A percentile compares a stretch with the other conserved stretches of the same genome.
phyloP scores from a whole-genome alignment of 2,888 invertebrate genomes.

The Cylindroiulus punctatus region DNA sequence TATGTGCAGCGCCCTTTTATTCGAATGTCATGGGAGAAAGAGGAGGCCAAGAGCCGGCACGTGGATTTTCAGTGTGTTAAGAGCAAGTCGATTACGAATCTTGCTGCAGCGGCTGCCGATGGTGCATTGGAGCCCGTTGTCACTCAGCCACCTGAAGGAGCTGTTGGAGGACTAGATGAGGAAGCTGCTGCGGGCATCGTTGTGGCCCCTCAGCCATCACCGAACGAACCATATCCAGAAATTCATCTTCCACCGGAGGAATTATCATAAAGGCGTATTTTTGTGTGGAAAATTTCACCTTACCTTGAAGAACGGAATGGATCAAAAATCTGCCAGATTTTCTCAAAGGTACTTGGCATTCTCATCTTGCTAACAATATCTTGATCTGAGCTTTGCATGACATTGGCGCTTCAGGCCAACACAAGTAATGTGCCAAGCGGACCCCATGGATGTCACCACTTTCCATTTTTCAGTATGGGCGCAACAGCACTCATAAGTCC shows the following conservation, averaged over 20 bases:
- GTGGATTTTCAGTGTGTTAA: conserved; percentile 99
- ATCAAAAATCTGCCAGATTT: not conserved
- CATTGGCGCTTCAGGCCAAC: not conserved
- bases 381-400: not conserved
- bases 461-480: conserved; percentile 11
- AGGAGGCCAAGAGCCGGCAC: conserved; percentile 97
- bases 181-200: conserved; percentile 58
- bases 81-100: conserved; percentile 95
- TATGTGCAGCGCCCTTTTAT: conserved; percentile 99
- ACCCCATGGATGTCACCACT: not conserved
- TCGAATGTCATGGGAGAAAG: conserved; percentile 99
- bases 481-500: not conserved
- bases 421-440: not conserved
- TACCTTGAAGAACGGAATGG: not conserved
- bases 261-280: conserved; percentile 45
- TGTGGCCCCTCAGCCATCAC: conserved; percentile 55
- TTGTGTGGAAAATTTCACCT: not conserved
- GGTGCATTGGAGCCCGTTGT: conserved; percentile 73
- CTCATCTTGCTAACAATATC: conserved; percentile 2
- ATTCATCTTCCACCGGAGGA: conserved; percentile 58
- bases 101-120: conserved; percentile 94
- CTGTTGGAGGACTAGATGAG: conserved; percentile 59
- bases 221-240: conserved; percentile 58
- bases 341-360: conserved; percentile 24
- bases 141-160: conserved; percentile 57